Evolutionary conservation across 2,797 vertebrate species (phyloP).

Genomic region (Chrosomus eos): DNA sequence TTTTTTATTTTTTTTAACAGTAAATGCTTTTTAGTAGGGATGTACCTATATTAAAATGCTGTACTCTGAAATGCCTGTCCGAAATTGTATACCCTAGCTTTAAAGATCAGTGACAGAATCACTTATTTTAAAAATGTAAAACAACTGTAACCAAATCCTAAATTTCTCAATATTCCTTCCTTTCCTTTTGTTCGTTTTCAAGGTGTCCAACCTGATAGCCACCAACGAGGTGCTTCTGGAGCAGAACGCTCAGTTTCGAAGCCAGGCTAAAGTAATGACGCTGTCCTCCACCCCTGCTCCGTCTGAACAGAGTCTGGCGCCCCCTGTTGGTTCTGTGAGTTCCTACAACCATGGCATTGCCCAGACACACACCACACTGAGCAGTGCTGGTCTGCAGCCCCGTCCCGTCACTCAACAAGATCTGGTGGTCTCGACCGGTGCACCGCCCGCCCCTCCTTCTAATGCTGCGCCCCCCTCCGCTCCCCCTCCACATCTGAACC

Average conservation of each 20-base stretch:
- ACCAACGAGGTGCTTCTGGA: conserved; percentile 98
- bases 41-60: too few species aligned
- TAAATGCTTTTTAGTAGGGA: too few species aligned
- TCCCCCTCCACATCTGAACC: conserved; percentile 88
- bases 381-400: conserved; percentile 92
- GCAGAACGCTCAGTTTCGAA: conserved; percentile 96
- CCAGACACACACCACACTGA: conserved; percentile 97
- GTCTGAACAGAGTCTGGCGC: conserved; percentile 88
- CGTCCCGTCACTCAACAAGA: conserved; percentile 92
- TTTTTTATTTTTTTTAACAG: too few species aligned
- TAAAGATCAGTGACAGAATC: too few species aligned
- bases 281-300: conserved; percentile 89
- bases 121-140: not conserved
- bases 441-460: conserved; percentile 81
- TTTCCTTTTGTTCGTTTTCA: conserved; percentile 45
- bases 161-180: not conserved
- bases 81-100: too few species aligned
- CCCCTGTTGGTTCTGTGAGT: conserved; percentile 89
- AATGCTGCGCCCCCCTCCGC: conserved; percentile 85
- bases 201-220: conserved; percentile 93
- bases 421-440: conserved; percentile 85
- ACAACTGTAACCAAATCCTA: not conserved
- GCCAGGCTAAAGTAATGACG: conserved; percentile 94
- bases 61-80: too few species aligned
- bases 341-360: conserved; percentile 97